Percentiles rank a stretch among this genome's conserved stretches.
Evolutionary conservation across 1,140 invertebrate genomes (phyloP).

Genomic region (Leguminivora glycinivorella): DNA sequence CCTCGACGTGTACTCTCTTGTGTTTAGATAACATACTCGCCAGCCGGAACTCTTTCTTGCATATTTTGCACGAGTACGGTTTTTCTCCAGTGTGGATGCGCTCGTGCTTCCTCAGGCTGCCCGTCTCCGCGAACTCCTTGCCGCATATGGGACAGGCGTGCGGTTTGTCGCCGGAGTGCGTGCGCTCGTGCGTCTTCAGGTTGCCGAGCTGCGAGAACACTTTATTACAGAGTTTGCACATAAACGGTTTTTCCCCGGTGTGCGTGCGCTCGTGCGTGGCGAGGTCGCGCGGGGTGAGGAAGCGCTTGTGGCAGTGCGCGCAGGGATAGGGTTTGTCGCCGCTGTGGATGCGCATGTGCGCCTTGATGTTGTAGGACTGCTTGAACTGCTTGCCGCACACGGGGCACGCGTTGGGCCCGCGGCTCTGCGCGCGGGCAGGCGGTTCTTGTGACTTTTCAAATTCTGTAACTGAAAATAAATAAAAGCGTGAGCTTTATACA

Average conservation of each 20-base stretch:
- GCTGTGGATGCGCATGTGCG: background rate
- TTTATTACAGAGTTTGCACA: background rate
- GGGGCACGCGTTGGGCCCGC: background rate
- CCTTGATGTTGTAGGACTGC: constrained; percentile 8
- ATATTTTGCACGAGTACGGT: background rate
- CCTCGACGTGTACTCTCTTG: background rate
- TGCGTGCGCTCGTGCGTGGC: background rate
- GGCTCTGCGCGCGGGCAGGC: background rate
- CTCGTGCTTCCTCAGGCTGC: background rate
- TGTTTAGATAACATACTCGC: background rate
- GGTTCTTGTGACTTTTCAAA: background rate
- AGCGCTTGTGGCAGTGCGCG: background rate
- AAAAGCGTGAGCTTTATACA: too few relatives aligned
- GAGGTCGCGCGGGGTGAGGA: background rate
- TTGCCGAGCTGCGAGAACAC: background rate
- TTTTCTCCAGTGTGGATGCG: background rate
- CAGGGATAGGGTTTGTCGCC: background rate
- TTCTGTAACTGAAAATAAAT: background rate
- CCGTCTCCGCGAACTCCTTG: background rate
- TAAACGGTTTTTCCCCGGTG: background rate
- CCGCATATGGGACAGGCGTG: background rate
- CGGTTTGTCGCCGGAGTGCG: background rate
- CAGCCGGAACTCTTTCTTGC: background rate
- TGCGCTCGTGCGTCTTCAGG: background rate
- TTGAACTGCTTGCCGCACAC: background rate